Evolutionary conservation across 2,797 vertebrate genomes (phyloP).

Genomic region (Myiotriccus ornatus): DNA sequence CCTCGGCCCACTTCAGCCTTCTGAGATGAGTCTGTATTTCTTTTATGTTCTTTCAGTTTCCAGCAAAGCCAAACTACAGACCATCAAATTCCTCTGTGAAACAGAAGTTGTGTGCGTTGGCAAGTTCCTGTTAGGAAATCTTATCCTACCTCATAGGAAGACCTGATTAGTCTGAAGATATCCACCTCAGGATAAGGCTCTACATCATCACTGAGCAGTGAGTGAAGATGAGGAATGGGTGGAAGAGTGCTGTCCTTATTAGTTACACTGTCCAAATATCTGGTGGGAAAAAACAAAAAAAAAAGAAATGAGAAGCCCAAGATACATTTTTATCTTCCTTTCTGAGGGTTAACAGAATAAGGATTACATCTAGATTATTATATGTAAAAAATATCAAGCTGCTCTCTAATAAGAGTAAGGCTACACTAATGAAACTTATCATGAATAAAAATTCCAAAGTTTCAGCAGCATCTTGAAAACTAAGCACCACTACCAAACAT

Average conservation of each 20-base stretch:
- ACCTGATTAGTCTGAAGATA: slow-evolving; percentile 93
- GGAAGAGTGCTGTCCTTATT: slow-evolving; percentile 97
- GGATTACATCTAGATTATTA: not conserved
- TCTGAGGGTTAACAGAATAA: not conserved
- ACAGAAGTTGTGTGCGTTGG: not conserved
- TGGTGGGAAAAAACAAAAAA: slow-evolving; percentile 25
- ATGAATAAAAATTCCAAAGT: not conserved
- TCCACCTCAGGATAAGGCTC: slow-evolving; percentile 95
- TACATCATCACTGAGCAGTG: slow-evolving; percentile 90
- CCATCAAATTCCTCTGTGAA: not conserved
- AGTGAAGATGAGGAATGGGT: slow-evolving; percentile 96
- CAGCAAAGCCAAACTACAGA: not conserved
- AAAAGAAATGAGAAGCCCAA: not conserved
- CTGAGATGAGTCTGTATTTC: not conserved
- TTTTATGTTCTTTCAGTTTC: not conserved
- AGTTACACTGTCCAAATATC: slow-evolving; percentile 95
- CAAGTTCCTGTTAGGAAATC: not conserved
- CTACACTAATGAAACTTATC: not conserved
- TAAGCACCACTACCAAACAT: not conserved
- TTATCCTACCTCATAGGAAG: slow-evolving; percentile 89
- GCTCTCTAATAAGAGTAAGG: not conserved
- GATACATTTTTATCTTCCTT: not conserved
- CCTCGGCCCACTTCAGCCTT: not conserved
- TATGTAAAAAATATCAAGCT: not conserved
- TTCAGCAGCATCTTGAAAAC: not conserved